A percentile compares a stretch with the other conserved stretches of the same genome.
Evolutionary conservation across 2,113 vertebrate species (phyloP).

Genomic region (Calidris pygmaea): DNA sequence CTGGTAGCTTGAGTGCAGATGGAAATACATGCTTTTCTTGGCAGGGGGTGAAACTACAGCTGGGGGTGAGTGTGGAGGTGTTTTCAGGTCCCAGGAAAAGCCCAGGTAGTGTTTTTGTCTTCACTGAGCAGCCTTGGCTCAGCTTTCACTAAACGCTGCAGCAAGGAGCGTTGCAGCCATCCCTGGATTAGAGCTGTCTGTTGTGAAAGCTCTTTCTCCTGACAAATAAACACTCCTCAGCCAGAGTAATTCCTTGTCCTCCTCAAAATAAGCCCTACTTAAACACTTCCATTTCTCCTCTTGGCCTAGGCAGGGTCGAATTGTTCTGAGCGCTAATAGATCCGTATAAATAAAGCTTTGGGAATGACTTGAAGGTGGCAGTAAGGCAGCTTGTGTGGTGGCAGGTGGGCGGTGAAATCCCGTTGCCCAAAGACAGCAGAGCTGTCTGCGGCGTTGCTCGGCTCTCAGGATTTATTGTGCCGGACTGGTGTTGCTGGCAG

Average conservation of each 20-base stretch:
- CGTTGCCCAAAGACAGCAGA: neutral
- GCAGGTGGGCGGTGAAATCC: neutral
- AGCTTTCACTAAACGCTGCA: neutral
- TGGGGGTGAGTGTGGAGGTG: neutral
- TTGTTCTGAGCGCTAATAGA: neutral
- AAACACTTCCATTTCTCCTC: constrained; percentile 18
- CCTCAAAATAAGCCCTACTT: neutral
- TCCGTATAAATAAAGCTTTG: neutral
- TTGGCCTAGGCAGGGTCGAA: rapidly evolving
- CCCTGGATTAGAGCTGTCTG: neutral
- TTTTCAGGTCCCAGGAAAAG: neutral
- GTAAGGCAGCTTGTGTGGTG: neutral
- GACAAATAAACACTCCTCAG: neutral
- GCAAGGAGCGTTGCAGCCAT: neutral
- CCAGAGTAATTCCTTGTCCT: neutral
- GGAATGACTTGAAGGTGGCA: neutral
- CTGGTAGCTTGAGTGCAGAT: neutral
- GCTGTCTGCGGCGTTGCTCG: neutral
- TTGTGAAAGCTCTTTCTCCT: neutral
- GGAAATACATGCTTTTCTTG: neutral
- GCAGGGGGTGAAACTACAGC: neutral
- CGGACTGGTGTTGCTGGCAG: neutral
- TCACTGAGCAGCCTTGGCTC: neutral
- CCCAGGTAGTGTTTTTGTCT: neutral
- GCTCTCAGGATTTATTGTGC: neutral